These are phyloP conservation scores for Leptosomus discolor DNA, from an alignment of 2,113 vertebrate species.

Conservation along the genomic window DNA sequence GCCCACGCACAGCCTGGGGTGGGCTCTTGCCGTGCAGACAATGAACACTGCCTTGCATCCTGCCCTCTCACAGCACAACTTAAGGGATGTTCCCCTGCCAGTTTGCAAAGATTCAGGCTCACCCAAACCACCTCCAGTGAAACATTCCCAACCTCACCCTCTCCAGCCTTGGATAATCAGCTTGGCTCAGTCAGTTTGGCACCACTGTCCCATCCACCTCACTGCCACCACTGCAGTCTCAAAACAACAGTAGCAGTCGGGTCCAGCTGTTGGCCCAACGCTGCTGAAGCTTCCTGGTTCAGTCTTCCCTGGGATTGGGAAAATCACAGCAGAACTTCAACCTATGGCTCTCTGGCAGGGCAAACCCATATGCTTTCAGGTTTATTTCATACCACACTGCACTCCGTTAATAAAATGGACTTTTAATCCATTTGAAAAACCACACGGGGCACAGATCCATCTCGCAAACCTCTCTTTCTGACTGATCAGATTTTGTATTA, in stretches of 20 bases:
- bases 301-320: neutral
- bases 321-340: neutral
- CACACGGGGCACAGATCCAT: constrained; percentile 52
- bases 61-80: neutral
- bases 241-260: neutral
- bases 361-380: constrained; percentile 13
- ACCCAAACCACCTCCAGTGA: neutral
- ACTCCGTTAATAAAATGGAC: constrained; percentile 61
- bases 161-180: neutral
- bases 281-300: neutral
- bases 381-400: constrained; percentile 66
- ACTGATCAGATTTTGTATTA: too few species aligned
- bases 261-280: neutral
- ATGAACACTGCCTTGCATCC: neutral
- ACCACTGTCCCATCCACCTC: neutral
- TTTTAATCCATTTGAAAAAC: constrained; percentile 58
- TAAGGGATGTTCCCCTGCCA: rapidly evolving
- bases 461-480: constrained; percentile 34
- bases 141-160: neutral
- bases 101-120: neutral
- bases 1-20: neutral
- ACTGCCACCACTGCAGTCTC: neutral
- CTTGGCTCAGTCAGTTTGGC: neutral
- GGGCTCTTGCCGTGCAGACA: neutral
- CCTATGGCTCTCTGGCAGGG: neutral